A percentile compares a stretch with the other conserved stretches of the same genome.
These are phyloP conservation scores for Spialia ferax DNA, from an alignment of 2,888 invertebrate genomes.

Conservation along the genomic window DNA sequence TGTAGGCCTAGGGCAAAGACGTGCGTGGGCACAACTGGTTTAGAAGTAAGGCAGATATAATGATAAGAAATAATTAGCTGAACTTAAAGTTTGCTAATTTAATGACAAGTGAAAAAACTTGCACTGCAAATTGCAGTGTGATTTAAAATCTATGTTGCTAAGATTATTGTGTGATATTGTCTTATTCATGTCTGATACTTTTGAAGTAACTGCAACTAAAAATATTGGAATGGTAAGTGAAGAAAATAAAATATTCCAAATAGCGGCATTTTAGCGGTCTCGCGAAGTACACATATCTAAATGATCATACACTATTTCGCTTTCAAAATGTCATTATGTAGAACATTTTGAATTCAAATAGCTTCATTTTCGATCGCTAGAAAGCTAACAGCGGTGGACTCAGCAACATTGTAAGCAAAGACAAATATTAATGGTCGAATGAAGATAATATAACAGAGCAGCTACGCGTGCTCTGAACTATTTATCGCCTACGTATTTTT, in stretches of 20 bases:
- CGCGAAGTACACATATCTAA: neutral
- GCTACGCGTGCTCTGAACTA: neutral
- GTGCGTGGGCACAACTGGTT: neutral
- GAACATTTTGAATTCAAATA: neutral
- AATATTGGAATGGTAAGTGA: too few species aligned
- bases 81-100: neutral
- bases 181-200: too few species aligned
- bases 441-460: neutral
- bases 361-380: neutral
- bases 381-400: neutral
- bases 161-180: too few species aligned
- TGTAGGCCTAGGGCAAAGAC: slow-evolving; percentile 5
- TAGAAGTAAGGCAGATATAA: neutral
- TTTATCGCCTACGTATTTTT: too few species aligned
- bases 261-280: too few species aligned
- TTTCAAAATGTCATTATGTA: neutral
- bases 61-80: neutral
- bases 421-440: neutral
- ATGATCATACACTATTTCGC: neutral
- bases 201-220: too few species aligned
- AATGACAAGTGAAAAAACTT: too few species aligned
- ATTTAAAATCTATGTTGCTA: too few species aligned
- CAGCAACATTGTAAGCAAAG: slow-evolving; percentile 5
- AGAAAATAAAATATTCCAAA: too few species aligned
- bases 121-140: neutral